Evolutionary conservation across 2,113 vertebrate genomes (phyloP).

Genomic region (Helogale parvula): DNA sequence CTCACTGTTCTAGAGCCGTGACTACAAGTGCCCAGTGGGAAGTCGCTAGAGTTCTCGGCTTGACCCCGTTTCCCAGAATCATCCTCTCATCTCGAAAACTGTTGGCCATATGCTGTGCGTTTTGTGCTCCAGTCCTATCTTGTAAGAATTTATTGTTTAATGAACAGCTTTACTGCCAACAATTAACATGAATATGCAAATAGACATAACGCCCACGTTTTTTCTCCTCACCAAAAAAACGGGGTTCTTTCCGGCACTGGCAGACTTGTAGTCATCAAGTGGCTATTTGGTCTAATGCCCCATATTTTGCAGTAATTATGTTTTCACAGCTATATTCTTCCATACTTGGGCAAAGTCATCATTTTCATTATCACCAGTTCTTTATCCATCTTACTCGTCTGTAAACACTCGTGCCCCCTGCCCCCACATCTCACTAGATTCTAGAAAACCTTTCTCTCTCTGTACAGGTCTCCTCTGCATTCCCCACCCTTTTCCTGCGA

Average conservation of each 20-base stretch:
- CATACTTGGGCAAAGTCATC: constrained; percentile 72
- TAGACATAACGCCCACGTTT: constrained; percentile 74
- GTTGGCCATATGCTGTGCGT: background rate
- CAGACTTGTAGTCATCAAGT: constrained; percentile 75
- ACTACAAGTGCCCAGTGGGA: background rate
- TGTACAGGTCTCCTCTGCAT: background rate
- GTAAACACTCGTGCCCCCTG: background rate
- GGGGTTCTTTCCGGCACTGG: constrained; percentile 75
- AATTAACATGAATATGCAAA: constrained; percentile 79
- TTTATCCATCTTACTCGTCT: constrained; percentile 46
- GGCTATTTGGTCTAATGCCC: constrained; percentile 64
- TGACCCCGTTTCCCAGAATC: background rate
- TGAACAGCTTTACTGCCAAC: constrained; percentile 82
- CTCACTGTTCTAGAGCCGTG: background rate
- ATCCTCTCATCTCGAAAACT: background rate
- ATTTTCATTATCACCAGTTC: constrained; percentile 77
- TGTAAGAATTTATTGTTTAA: constrained; percentile 77
- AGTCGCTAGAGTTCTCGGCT: background rate
- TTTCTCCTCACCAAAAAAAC: constrained; percentile 76
- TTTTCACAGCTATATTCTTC: constrained; percentile 68
- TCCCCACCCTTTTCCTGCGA: background rate
- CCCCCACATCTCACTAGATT: background rate
- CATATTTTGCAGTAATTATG: constrained; percentile 72
- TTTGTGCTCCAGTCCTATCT: constrained; percentile 65
- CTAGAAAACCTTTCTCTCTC: background rate